These are phyloP conservation scores for Callipepla squamata DNA, from an alignment of 2,113 vertebrate genomes.

Conservation along the genomic window DNA sequence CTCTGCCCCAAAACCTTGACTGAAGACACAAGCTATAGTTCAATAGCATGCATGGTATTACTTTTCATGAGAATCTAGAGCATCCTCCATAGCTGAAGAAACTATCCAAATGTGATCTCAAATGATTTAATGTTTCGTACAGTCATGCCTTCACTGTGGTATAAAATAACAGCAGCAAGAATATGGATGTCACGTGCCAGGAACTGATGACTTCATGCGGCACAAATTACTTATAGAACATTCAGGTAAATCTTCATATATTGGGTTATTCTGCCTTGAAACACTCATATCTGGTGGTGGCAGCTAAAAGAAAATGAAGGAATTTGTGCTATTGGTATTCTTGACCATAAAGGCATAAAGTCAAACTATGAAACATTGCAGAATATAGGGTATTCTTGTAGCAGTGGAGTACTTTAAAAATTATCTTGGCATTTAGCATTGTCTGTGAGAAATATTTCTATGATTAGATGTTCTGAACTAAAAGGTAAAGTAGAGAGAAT, in stretches of 20 bases:
- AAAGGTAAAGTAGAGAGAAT: not conserved
- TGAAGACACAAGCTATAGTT: not conserved
- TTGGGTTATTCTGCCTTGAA: not conserved
- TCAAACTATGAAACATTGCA: not conserved
- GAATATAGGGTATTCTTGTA: not conserved
- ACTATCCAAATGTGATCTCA: not conserved
- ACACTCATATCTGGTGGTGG: not conserved
- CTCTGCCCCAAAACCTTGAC: not conserved
- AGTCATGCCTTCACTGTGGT: not conserved
- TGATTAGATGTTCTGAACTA: not conserved
- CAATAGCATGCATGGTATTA: not conserved
- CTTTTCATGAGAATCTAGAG: not conserved
- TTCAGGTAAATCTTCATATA: not conserved
- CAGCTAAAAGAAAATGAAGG: not conserved
- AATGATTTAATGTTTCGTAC: not conserved
- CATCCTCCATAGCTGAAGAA: not conserved
- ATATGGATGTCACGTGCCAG: not conserved
- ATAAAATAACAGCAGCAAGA: not conserved
- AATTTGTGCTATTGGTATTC: not conserved
- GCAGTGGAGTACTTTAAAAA: not conserved
- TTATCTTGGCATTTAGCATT: not conserved
- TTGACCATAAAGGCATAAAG: not conserved
- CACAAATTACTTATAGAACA: not conserved
- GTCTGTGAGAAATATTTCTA: not conserved
- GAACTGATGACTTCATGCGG: not conserved